phyloP scores from a whole-genome alignment of 2,888 invertebrate species.

The Oscheius myriophilus region DNA sequence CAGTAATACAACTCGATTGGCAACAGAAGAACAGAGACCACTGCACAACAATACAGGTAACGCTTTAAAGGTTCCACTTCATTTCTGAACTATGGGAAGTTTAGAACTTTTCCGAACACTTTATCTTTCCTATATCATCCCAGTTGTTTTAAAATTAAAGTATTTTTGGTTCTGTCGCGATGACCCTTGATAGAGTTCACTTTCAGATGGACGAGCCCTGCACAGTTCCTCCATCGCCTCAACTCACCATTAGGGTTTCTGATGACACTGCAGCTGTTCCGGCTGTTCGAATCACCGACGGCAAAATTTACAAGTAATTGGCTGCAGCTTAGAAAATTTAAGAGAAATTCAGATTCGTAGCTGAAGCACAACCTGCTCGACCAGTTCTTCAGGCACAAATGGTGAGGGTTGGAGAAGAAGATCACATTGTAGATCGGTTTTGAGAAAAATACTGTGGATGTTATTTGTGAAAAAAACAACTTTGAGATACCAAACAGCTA shows the following conservation, averaged over 20 bases:
- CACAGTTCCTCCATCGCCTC: conserved; percentile 6
- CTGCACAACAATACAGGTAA: conserved; percentile 16
- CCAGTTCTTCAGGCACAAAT: conserved; percentile 16
- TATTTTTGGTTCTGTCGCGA: too few species aligned
- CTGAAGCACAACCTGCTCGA: conserved; percentile 12
- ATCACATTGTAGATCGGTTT: background rate
- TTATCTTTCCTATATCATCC: too few species aligned
- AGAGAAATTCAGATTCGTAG: conserved; percentile 14
- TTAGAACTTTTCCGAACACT: too few species aligned
- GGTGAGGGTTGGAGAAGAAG: conserved; percentile 1
- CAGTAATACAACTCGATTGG: conserved; percentile 22
- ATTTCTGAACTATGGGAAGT: too few species aligned
- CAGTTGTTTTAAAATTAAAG: too few species aligned
- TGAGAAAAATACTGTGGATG: background rate
- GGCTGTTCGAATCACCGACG: conserved; percentile 10
- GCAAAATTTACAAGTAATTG: background rate
- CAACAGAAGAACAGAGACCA: background rate
- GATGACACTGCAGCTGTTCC: background rate
- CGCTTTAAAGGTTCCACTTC: too few species aligned
- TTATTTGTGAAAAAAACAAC: too few species aligned
- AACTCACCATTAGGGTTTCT: conserved; percentile 2
- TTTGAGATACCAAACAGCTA: too few species aligned
- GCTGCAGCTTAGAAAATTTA: background rate
- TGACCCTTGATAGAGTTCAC: too few species aligned
- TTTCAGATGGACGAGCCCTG: conserved; percentile 15